Percentiles rank a stretch among this genome's conserved stretches.
Evolutionary conservation across 2,888 invertebrate genomes (phyloP).

Genomic region (Eupithecia exiguata): DNA sequence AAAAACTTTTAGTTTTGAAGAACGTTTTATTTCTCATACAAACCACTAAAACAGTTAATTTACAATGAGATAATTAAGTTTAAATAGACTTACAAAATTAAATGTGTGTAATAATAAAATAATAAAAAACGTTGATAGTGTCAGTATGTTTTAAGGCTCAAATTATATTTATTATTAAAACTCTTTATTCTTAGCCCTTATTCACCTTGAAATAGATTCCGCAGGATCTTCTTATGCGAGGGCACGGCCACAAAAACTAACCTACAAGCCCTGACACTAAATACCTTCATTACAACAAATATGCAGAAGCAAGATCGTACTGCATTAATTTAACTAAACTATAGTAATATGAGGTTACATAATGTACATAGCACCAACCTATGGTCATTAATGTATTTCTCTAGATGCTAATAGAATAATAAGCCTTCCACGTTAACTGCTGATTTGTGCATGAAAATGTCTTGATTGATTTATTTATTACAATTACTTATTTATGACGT

Average conservation of each 20-base stretch:
- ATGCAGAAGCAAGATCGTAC: conserved; percentile 21
- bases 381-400: not conserved
- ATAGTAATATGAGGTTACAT: conserved; percentile 15
- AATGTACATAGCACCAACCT: not conserved
- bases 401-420: not conserved
- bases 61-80: no score
- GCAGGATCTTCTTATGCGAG: conserved; percentile 12
- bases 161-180: not conserved
- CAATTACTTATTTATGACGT: not conserved
- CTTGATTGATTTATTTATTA: not conserved
- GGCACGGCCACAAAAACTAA: conserved; percentile 27
- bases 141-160: not conserved
- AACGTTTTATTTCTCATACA: no score
- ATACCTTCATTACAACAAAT: conserved; percentile 25
- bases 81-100: no score
- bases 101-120: no score
- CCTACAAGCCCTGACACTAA: conserved; percentile 30
- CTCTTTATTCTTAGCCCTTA: conserved; percentile 1
- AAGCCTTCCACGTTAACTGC: not conserved
- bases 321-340: conserved; percentile 32
- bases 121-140: no score
- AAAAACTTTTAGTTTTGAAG: no score
- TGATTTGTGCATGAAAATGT: not conserved
- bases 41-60: no score
- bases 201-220: conserved; percentile 6